Conservation (phyloP, 2,797 vertebrate species). For the Sebastes minor region DNA sequence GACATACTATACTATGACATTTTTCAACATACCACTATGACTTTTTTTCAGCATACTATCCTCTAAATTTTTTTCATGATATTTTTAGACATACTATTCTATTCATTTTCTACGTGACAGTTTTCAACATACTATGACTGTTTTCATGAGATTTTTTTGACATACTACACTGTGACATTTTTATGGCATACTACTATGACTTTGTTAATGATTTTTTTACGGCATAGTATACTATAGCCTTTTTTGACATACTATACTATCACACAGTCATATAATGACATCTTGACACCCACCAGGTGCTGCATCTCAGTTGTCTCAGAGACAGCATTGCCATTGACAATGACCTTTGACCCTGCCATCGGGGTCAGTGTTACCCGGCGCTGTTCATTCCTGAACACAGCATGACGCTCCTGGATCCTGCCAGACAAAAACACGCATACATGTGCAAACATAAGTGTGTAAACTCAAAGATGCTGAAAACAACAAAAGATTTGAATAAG, state of each 20-base stretch:
- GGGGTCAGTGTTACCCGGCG: conserved; percentile 82
- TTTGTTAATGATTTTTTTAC: too few species aligned
- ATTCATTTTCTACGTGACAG: too few species aligned
- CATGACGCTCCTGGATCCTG: conserved; percentile 89
- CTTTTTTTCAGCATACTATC: neutral
- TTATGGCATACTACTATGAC: too few species aligned
- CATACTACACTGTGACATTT: too few species aligned
- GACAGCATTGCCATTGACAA: conserved; percentile 84
- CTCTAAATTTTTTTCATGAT: too few species aligned
- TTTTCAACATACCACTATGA: neutral
- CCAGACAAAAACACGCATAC: neutral
- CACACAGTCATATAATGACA: neutral
- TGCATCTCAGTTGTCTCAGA: conserved; percentile 81
- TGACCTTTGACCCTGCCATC: conserved; percentile 81
- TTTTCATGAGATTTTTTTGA: too few species aligned
- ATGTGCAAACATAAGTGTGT: neutral
- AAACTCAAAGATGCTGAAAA: neutral
- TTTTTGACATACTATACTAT: neutral
- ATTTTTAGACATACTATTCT: too few species aligned
- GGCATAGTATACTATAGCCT: accelerated
- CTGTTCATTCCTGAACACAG: conserved; percentile 84
- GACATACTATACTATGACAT: neutral
- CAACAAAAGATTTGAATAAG: neutral
- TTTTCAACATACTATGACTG: too few species aligned
- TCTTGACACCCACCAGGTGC: conserved; percentile 83